Conservation (phyloP, 2,888 invertebrate genomes). For the Artemia sp. region DNA sequence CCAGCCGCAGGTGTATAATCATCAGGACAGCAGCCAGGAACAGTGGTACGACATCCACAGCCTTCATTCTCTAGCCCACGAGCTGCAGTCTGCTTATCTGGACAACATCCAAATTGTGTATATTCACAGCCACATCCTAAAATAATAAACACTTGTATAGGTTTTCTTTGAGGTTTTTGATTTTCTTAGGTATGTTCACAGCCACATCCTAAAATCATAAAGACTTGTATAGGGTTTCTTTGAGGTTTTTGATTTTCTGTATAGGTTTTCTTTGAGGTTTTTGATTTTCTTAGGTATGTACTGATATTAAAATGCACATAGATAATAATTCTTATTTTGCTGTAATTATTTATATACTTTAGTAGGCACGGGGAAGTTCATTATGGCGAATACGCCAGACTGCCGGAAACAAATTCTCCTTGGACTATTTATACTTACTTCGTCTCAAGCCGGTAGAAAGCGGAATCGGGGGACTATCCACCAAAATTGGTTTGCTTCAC, state of each 20-base stretch:
- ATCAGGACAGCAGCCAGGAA: slow-evolving; percentile 68
- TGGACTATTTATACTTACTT: too few relatives aligned
- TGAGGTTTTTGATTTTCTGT: not conserved
- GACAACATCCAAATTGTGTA: slow-evolving; percentile 65
- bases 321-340: too few relatives aligned
- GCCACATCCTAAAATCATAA: slow-evolving; percentile 44
- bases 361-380: too few relatives aligned
- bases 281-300: too few relatives aligned
- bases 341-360: too few relatives aligned
- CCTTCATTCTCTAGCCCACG: slow-evolving; percentile 59
- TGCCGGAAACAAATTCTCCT: too few relatives aligned
- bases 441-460: too few relatives aligned
- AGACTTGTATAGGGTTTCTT: not conserved
- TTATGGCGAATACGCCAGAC: too few relatives aligned
- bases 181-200: slow-evolving; percentile 38
- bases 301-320: too few relatives aligned
- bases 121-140: slow-evolving; percentile 59
- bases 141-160: not conserved
- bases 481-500: too few relatives aligned
- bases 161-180: too few relatives aligned
- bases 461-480: too few relatives aligned
- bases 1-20: slow-evolving; percentile 55
- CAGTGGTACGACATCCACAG: slow-evolving; percentile 53
- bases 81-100: slow-evolving; percentile 60
- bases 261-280: not conserved